phyloP scores from a whole-genome alignment of 2,113 vertebrate genomes.

The Macquaria australasica region DNA sequence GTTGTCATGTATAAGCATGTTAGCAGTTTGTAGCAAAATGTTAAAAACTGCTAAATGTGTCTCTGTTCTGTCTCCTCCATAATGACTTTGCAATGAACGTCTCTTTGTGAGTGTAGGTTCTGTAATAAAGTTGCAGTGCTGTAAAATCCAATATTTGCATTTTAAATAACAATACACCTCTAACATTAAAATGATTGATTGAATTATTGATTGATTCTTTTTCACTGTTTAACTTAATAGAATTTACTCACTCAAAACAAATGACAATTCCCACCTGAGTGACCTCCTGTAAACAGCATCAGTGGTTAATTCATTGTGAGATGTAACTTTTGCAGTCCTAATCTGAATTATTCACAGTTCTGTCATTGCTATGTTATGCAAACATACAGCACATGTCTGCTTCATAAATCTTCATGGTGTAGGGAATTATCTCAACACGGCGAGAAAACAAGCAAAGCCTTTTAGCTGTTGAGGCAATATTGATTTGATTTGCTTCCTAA shows the following conservation, averaged over 20 bases:
- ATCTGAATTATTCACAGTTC: constrained; percentile 67
- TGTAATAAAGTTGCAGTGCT: neutral
- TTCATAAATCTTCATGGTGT: constrained; percentile 70
- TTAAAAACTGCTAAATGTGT: neutral
- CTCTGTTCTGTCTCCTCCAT: neutral
- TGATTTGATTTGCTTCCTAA: constrained; percentile 79
- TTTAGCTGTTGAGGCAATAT: constrained; percentile 66
- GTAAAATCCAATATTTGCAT: constrained; percentile 13
- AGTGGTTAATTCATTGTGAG: constrained; percentile 45
- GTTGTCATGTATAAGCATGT: neutral
- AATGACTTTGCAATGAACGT: neutral
- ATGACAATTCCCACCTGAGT: constrained; percentile 32
- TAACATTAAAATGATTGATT: constrained; percentile 36
- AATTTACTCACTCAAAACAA: constrained; percentile 32
- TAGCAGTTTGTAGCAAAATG: neutral
- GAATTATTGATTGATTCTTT: constrained; percentile 49
- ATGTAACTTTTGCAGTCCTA: constrained; percentile 56
- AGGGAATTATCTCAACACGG: constrained; percentile 68
- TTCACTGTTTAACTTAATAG: constrained; percentile 28
- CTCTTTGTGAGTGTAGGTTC: neutral
- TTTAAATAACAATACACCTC: constrained; percentile 6
- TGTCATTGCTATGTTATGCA: constrained; percentile 66
- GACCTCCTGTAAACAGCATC: constrained; percentile 50
- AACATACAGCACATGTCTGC: constrained; percentile 69
- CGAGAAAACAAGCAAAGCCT: constrained; percentile 74